Base-by-base conservation (phyloP, 2,888 invertebrate species). In the Synergus itoensis region DNA sequence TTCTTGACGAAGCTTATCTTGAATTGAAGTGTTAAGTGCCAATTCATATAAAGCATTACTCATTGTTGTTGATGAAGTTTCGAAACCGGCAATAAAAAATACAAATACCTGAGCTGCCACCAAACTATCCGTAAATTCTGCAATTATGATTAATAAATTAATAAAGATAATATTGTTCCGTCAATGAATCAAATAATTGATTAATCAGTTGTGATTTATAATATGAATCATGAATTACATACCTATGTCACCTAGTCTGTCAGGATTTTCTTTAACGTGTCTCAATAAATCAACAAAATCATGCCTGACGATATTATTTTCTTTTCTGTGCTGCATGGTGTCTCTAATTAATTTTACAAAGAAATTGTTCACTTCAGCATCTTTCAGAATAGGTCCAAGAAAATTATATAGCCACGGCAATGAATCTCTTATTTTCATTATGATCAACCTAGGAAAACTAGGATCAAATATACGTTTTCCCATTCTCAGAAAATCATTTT, bases 21-120 rank as follows among this genome's bases (percentile, higher is more conserved):
- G 93, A n/a, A 92, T 86, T 2, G 89, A 86, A 5, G 88, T 92
- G 84, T 93, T 89, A 2, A 91, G 80, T 0, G 93, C 93, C 18
- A 93, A 87, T 81, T 92, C 91, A 82, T 93, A 93, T 11, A 92
- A 86, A 40, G 90, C 89, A 80, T 92, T 92, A 76, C 91, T 91
- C 75, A 93, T 89, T 0, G 93, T 92, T 1, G 92, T 89, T 0
- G 93, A 92, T 0, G 93, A 93, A 0, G 93, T 93, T 84, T 93
- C 93, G 81, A 92, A 93, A 11, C 93, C 93, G 63, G 92, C 93
- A 60, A 91, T 65, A 79, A 93, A 92, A 83, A 93, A 93, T 16
- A 93, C 89, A 63, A 93, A 91, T 1, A 92, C 90, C 76, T 93
- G 92, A 1, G 93, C 92, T 2, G 91, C 89, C 16, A 92, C 85